Base-by-base conservation (phyloP, 2,888 invertebrate species). In the Stenolophus ochropezus region DNA sequence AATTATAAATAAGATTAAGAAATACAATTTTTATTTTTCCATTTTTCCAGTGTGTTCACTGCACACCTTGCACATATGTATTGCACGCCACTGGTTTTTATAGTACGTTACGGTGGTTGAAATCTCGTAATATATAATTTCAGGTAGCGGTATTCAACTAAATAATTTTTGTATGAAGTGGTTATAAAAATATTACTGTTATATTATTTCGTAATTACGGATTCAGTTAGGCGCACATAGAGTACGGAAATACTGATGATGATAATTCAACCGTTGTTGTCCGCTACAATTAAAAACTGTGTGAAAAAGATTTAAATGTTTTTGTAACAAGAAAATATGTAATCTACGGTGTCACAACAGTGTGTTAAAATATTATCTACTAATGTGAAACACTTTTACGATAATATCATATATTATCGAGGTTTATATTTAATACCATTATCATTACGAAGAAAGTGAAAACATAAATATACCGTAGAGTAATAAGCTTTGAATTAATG, bases 111-210 rank as follows among this genome's bases (percentile, higher is more conserved):
- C 25, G 4, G n/a, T 14, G 61, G n/a, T 61, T 25, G 61, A 61
- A 61, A 61, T 14, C 5, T 1, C 5, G 6, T 61, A 61, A 61
- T 25, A 14, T 25, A 23, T 4, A 61, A 25, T 25, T 14, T 61
- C 61, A 23, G 61, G 61, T 23, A 61, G 23, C 61, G 61, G 61
- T 21, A n/a, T 61, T 11, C 14, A 11, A 14, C 14, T 0, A 61
- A 61, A 25, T 61, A 25, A 61, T 61, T 1, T 61, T 61, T 25
- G n/a, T 21, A 61, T 14, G 51, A 51, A 51, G 16, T 16, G 25
- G 14, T 61, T 25, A 61, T 58, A 61, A 61, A 61, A 61, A 61
- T 61, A 14, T 42, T 69, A 69, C 69, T 69, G 69, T 69, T 69
- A 69, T 20, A 42, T 42, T 69, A 42, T 69, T n/a, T 18, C n/a